phyloP scores from a whole-genome alignment of 1,140 invertebrate genomes.

The Popillia japonica region DNA sequence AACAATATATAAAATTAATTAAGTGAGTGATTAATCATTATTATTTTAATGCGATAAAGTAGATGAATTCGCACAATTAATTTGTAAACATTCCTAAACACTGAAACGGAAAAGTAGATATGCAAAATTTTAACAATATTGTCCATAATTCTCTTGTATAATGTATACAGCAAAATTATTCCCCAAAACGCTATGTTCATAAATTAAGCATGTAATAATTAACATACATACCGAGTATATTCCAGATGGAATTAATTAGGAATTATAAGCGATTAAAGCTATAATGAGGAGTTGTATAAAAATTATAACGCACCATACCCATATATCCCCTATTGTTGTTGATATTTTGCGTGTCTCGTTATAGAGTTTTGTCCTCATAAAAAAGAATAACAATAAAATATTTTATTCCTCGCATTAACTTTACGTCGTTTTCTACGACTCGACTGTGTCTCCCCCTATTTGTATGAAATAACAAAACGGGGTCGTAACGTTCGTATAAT shows the following conservation, averaged over 20 bases:
- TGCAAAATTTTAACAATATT: too few species aligned
- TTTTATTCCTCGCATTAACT: conserved; percentile 15
- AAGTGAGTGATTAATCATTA: too few species aligned
- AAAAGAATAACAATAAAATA: conserved; percentile 17
- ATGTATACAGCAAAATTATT: too few species aligned
- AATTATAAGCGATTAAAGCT: conserved; percentile 4
- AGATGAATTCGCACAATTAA: too few species aligned
- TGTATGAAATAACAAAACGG: conserved; percentile 8
- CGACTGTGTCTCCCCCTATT: conserved; percentile 1
- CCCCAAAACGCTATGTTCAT: background rate
- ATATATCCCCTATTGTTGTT: conserved; percentile 11
- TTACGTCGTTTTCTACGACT: background rate
- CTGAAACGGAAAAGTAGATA: too few species aligned
- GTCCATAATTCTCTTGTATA: too few species aligned
- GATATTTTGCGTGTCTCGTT: conserved; percentile 13
- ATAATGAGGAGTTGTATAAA: background rate
- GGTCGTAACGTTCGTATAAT: conserved; percentile 10
- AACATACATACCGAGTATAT: conserved; percentile 10
- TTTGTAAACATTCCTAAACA: too few species aligned
- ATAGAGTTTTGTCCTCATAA: conserved; percentile 12
- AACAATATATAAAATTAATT: too few species aligned
- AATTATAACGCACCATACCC: conserved; percentile 10
- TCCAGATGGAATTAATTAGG: conserved; percentile 10
- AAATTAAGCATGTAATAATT: background rate
- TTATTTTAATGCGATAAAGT: too few species aligned